These are phyloP conservation scores for Pomacea canaliculata DNA, from an alignment of 2,888 invertebrate genomes.

Conservation along the genomic window DNA sequence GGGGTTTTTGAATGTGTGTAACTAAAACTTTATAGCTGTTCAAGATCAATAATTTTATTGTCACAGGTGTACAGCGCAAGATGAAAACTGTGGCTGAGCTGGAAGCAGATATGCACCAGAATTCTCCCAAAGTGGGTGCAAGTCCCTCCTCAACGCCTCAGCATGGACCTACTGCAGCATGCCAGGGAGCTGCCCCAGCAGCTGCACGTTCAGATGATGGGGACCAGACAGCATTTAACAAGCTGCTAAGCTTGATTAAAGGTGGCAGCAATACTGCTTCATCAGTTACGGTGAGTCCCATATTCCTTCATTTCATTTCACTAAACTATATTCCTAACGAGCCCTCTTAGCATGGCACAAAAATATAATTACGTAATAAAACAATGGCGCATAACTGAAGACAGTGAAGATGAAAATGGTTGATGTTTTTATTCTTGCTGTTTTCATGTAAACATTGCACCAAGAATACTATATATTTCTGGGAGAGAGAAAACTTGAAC, in stretches of 20 bases:
- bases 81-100: conserved; percentile 63
- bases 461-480: too few species aligned
- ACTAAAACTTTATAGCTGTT: background rate
- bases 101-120: conserved; percentile 56
- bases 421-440: too few species aligned
- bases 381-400: too few species aligned
- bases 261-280: conserved; percentile 32
- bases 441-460: too few species aligned
- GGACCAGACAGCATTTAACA: conserved; percentile 67
- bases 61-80: conserved; percentile 35
- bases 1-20: too few species aligned
- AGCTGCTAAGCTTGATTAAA: conserved; percentile 64
- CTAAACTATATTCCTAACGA: too few species aligned
- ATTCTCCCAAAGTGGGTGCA: conserved; percentile 29
- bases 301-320: background rate
- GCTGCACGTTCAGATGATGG: conserved; percentile 35
- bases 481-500: too few species aligned
- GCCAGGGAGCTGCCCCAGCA: background rate
- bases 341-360: too few species aligned
- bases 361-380: too few species aligned
- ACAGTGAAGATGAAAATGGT: too few species aligned
- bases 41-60: too few species aligned
- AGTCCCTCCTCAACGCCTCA: conserved; percentile 30
- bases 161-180: conserved; percentile 13
- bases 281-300: conserved; percentile 28